Conservation (phyloP, 2,888 invertebrate genomes). For the Phaonia tiefii region DNA sequence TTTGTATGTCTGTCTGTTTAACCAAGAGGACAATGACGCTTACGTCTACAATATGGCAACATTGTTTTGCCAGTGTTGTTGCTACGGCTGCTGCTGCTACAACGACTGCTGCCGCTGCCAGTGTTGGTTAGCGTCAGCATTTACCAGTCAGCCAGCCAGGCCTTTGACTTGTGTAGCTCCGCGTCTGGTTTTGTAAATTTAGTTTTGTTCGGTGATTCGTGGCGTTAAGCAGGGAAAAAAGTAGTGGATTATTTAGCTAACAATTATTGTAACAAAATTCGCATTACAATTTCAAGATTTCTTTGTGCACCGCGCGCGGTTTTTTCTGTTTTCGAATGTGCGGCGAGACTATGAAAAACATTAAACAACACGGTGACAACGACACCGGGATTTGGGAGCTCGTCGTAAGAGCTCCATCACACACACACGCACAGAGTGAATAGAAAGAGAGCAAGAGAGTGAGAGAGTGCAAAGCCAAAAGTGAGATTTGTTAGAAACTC, state of each 20-base stretch:
- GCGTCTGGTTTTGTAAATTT: conserved; percentile 67
- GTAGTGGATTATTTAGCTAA: conserved; percentile 55
- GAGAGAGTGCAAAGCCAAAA: conserved; percentile 23
- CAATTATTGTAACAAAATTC: conserved; percentile 55
- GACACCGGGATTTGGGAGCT: no score
- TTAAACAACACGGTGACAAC: no score
- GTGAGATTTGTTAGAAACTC: conserved; percentile 7
- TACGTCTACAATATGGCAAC: neutral
- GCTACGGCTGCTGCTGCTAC: neutral
- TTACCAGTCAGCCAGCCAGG: conserved; percentile 35
- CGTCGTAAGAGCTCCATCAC: neutral
- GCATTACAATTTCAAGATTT: conserved; percentile 40
- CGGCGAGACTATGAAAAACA: no score
- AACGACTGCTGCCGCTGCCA: neutral
- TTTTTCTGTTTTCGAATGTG: conserved; percentile 24
- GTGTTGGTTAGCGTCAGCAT: neutral
- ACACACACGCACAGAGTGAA: neutral
- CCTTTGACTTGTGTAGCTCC: conserved; percentile 63
- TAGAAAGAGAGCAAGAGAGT: conserved; percentile 42
- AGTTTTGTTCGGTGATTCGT: conserved; percentile 79
- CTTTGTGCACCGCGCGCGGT: conserved; percentile 36
- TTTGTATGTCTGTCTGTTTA: no score
- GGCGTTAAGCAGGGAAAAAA: conserved; percentile 75
- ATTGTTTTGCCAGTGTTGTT: neutral
- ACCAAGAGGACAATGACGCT: neutral